These are phyloP conservation scores for Perca fluviatilis DNA, from an alignment of 2,113 vertebrate genomes.

Conservation along the genomic window DNA sequence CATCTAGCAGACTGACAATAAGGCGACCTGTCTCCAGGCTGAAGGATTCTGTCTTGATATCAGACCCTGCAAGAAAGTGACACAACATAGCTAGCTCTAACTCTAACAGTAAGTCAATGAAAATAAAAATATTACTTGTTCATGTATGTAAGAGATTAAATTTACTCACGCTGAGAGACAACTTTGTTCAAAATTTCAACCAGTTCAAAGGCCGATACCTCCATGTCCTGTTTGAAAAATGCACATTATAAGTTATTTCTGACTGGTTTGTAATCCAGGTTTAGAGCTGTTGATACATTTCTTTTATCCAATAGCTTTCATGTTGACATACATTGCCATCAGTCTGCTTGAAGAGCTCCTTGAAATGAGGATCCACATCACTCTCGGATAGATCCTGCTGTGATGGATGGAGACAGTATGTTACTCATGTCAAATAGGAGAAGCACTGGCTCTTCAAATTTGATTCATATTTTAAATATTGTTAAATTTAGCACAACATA, in stretches of 20 bases:
- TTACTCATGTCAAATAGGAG: no score
- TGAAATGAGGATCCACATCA: no score
- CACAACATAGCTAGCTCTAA: background rate
- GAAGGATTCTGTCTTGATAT: constrained; percentile 91
- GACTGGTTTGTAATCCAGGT: background rate
- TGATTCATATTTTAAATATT: no score
- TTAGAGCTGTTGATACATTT: background rate
- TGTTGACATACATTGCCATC: no score
- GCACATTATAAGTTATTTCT: background rate
- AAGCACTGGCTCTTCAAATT: no score
- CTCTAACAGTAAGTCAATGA: background rate
- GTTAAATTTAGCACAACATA: no score
- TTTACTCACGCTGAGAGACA: constrained; percentile 84
- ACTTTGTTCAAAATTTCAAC: constrained; percentile 83
- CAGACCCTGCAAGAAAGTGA: constrained; percentile 83
- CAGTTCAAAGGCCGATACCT: constrained; percentile 85
- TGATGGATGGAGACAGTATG: no score
- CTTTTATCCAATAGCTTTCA: background rate
- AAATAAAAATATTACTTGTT: background rate
- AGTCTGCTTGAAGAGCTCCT: no score
- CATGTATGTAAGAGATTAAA: background rate
- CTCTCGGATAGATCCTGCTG: no score
- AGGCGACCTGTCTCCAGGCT: no score
- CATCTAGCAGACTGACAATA: no score
- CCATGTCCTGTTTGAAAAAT: constrained; percentile 83